Conservation (phyloP, 1,140 invertebrate species). For the Drosophila bifasciata region DNA sequence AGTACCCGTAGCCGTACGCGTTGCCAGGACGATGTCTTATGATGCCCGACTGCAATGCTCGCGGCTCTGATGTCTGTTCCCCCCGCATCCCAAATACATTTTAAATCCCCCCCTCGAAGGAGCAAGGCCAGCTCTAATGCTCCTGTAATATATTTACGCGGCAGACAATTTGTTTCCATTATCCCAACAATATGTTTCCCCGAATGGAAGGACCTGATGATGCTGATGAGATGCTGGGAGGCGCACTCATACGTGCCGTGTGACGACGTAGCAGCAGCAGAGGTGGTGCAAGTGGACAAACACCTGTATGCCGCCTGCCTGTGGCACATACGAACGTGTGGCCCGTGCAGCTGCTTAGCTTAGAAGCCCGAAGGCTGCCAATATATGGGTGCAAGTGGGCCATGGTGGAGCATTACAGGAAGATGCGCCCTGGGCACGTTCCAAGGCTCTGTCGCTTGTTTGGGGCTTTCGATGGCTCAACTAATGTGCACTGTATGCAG, state of each 20-base stretch:
- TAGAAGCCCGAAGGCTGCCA: conserved; percentile 16
- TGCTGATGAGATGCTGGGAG: conserved; percentile 28
- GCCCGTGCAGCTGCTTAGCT: conserved; percentile 52
- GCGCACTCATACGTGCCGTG: conserved; percentile 53
- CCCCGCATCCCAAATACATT: conserved; percentile 27
- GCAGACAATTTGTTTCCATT: conserved; percentile 74
- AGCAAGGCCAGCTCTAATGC: conserved; percentile 38
- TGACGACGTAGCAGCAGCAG: not conserved
- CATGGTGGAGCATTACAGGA: not conserved
- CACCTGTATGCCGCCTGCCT: not conserved
- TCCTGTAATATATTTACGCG: conserved; percentile 59
- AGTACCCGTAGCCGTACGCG: not conserved
- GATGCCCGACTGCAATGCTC: conserved; percentile 17
- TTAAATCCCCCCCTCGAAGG: conserved; percentile 15
- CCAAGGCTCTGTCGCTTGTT: conserved; percentile 29
- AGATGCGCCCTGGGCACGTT: conserved; percentile 24
- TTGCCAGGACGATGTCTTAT: conserved; percentile 47
- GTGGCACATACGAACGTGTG: conserved; percentile 54
- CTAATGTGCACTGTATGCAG: conserved; percentile 10
- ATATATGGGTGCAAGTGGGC: not conserved
- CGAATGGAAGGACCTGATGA: conserved; percentile 4
- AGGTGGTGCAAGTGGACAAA: conserved; percentile 36
- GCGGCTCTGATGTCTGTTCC: conserved; percentile 10
- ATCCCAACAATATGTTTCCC: conserved; percentile 23
- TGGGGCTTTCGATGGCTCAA: conserved; percentile 13